Percentiles rank a stretch among this genome's conserved stretches.
These are phyloP conservation scores for Glareola pratincola DNA, from an alignment of 2,113 vertebrate species.

Conservation along the genomic window DNA sequence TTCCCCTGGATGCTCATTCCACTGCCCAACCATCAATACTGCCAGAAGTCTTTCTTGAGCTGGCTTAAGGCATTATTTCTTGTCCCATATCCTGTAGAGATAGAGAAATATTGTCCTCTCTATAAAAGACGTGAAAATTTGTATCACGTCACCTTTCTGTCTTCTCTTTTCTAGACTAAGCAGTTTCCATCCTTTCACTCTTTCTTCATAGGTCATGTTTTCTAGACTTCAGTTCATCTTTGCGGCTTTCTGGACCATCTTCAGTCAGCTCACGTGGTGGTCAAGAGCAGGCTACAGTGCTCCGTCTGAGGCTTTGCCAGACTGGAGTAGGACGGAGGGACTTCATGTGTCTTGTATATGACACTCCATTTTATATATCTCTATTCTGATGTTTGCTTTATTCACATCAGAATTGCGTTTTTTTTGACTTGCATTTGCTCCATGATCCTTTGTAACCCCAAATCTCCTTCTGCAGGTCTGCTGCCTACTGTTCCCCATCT, in stretches of 20 bases:
- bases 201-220: background rate
- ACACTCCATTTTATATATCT: no score
- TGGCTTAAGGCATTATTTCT: background rate
- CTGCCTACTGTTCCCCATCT: background rate
- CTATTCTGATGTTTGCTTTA: background rate
- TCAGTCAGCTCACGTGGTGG: background rate
- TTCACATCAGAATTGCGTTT: background rate
- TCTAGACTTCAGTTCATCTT: background rate
- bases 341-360: background rate
- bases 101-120: background rate
- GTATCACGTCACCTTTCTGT: background rate
- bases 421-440: background rate
- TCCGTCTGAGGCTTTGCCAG: background rate
- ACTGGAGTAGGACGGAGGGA: background rate
- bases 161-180: background rate
- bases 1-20: background rate
- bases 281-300: background rate
- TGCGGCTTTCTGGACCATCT: background rate
- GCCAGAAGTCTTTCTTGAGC: background rate
- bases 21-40: background rate
- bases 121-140: background rate
- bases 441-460: background rate
- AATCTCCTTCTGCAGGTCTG: background rate
- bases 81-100: background rate
- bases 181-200: background rate